Evolutionary conservation across 2,888 invertebrate species (phyloP).

Genomic region (Lampropteryx suffumata): DNA sequence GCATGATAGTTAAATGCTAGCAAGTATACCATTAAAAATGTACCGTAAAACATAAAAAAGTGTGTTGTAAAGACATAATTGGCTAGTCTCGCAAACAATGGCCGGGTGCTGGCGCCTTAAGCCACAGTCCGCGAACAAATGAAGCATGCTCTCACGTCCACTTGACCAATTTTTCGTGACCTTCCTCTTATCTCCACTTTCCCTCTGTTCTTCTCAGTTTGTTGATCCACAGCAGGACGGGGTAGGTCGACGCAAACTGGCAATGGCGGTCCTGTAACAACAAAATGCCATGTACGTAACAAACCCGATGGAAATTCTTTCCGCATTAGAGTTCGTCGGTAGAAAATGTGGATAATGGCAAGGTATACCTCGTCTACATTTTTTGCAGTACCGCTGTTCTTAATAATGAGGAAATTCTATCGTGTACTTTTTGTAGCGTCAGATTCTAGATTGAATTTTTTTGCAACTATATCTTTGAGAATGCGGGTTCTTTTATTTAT

Average conservation of each 20-base stretch:
- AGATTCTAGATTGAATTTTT: neutral
- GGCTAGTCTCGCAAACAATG: slow-evolving; percentile 71
- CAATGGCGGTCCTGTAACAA: slow-evolving; percentile 47
- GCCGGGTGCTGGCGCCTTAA: slow-evolving; percentile 64
- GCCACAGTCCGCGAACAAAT: slow-evolving; percentile 58
- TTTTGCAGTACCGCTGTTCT: slow-evolving; percentile 13
- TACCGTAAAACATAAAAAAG: slow-evolving; percentile 57
- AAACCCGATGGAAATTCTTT: slow-evolving; percentile 59
- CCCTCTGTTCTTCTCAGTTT: slow-evolving; percentile 18
- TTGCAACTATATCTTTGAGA: no score
- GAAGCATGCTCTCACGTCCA: slow-evolving; percentile 72
- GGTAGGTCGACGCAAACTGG: slow-evolving; percentile 44
- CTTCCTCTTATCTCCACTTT: slow-evolving; percentile 30
- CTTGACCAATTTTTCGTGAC: slow-evolving; percentile 48
- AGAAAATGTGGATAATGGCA: slow-evolving; percentile 42
- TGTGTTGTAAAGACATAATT: slow-evolving; percentile 72
- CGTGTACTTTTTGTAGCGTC: slow-evolving; percentile 2
- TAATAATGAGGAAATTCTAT: slow-evolving; percentile 27
- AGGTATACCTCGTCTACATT: slow-evolving; percentile 13
- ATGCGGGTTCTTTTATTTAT: no score
- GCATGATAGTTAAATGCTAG: slow-evolving; percentile 3
- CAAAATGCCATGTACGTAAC: slow-evolving; percentile 60
- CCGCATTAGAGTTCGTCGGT: slow-evolving; percentile 49
- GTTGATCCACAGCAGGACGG: slow-evolving; percentile 8
- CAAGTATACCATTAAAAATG: slow-evolving; percentile 28